Percentiles rank a stretch among this genome's conserved stretches.
These are phyloP conservation scores for Trachelus tabidus DNA, from an alignment of 2,888 invertebrate species.

Conservation along the genomic window DNA sequence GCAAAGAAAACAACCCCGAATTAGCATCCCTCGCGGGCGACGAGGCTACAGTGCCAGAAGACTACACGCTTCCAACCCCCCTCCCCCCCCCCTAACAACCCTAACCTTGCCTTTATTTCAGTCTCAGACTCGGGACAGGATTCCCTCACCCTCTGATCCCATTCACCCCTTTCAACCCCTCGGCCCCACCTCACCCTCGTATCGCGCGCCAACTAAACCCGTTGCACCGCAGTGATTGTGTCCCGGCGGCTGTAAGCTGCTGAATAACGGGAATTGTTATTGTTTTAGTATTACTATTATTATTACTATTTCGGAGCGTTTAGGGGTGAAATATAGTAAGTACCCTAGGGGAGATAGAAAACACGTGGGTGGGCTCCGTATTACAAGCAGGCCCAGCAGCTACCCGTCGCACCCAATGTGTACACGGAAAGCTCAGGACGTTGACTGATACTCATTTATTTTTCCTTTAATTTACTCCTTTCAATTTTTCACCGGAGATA, in stretches of 20 bases:
- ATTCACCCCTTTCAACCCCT: not conserved
- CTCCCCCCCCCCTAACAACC: conserved; percentile 5
- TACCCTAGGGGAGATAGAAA: too few species aligned
- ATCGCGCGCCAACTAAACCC: not conserved
- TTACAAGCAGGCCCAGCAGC: too few species aligned
- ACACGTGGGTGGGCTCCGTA: too few species aligned
- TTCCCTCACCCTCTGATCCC: conserved; percentile 1
- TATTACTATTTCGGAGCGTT: conserved; percentile 12
- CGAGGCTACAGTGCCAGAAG: not conserved
- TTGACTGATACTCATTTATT: too few species aligned
- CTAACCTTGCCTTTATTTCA: conserved; percentile 16
- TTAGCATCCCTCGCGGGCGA: conserved; percentile 17
- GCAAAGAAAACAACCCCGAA: conserved; percentile 23
- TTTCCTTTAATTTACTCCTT: too few species aligned
- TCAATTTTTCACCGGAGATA: too few species aligned
- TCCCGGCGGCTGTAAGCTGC: conserved; percentile 20
- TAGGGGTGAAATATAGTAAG: not conserved
- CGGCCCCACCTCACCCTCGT: not conserved
- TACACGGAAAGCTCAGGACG: too few species aligned
- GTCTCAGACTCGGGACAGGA: not conserved
- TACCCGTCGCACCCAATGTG: too few species aligned
- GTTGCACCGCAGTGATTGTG: conserved; percentile 18
- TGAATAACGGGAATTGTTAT: conserved; percentile 24
- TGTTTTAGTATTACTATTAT: conserved; percentile 23
- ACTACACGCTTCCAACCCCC: not conserved